Evolutionary conservation across 2,797 vertebrate genomes (phyloP), one percentile per base, ranked within the genome.

Genomic region (Synaphobranchus kaupii): DNA sequence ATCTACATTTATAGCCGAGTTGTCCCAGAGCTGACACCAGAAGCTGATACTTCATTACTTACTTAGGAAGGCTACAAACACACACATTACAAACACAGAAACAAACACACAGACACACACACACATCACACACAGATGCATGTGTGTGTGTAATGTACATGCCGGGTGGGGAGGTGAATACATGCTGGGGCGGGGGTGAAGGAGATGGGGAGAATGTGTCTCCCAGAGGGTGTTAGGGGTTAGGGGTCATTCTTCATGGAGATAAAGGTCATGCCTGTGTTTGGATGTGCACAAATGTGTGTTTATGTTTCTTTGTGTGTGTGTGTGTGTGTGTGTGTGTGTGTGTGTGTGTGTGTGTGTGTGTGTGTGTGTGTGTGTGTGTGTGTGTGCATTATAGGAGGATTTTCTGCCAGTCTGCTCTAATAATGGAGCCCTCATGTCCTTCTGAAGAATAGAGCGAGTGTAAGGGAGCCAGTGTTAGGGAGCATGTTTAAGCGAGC

Each of bases 401-500:
- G 73, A 15, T 22, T 7, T 47, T 3, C 15, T 44, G 34, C 17
- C n/a, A 48, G 34, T 73, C 84, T 78, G 25, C 31, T 44, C 31
- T 56, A 60, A 31, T 84, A 66, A 84, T 84, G 84, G 54, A 25
- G 52, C 52, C 50, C 84, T 83, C 17, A 6, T 84, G 85, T 86
- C 87, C 84, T 86, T 88, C 63, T 73, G 80, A 73, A 44, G 80
- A 31, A 66, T 48, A 34, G 66, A 15, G n/a, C 80, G 52, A 9
- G 8, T 28, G 68, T 9, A 6, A 28, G 68, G 6, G 68, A 4
- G 28, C 22, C 5, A 13, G n/a, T 12, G 9, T 25, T 20, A 54
- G 81, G 28, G 48, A 58, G 47, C 0, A 1, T 1, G 39, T 39
- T 1, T 39, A 1, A n/a, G 47, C 8, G 34, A 76, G 17, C 60